phyloP scores from a whole-genome alignment of 2,797 vertebrate species.

The Phataginus tetradactyla region DNA sequence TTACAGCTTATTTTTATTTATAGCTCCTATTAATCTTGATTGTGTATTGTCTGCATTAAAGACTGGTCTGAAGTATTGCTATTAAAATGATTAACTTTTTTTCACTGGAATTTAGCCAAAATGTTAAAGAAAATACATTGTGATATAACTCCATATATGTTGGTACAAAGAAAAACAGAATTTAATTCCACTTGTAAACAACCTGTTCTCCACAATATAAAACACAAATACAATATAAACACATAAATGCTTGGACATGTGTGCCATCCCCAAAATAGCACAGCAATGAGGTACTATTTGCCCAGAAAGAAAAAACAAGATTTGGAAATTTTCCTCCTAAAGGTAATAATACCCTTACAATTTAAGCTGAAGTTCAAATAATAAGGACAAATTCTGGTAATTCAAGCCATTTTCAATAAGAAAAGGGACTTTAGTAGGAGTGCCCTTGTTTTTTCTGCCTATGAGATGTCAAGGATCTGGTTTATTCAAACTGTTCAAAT shows the following conservation, averaged over 20 bases:
- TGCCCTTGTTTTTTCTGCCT: neutral
- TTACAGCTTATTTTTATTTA: conserved; percentile 78
- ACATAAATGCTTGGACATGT: neutral
- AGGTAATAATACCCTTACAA: conserved; percentile 21
- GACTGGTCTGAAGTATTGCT: conserved; percentile 51
- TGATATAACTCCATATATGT: conserved; percentile 47
- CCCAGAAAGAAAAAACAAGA: conserved; percentile 5
- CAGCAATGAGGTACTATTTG: conserved; percentile 13
- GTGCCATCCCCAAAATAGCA: neutral
- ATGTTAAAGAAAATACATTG: conserved; percentile 68
- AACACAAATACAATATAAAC: conserved; percentile 27
- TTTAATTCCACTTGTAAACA: conserved; percentile 67
- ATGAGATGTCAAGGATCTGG: conserved; percentile 23
- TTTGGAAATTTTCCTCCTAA: conserved; percentile 25
- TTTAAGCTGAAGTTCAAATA: conserved; percentile 40
- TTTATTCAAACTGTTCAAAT: conserved; percentile 52
- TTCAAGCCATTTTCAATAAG: conserved; percentile 9
- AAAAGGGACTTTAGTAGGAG: conserved; percentile 45
- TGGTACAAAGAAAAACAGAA: conserved; percentile 54
- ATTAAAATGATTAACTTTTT: conserved; percentile 79
- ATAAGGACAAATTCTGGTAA: neutral
- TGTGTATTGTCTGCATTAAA: conserved; percentile 69
- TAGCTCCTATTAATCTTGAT: conserved; percentile 72
- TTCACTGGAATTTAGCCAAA: conserved; percentile 67
- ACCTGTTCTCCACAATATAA: conserved; percentile 41